phyloP scores from a whole-genome alignment of 1,140 invertebrate genomes.

The Adelges cooleyi region DNA sequence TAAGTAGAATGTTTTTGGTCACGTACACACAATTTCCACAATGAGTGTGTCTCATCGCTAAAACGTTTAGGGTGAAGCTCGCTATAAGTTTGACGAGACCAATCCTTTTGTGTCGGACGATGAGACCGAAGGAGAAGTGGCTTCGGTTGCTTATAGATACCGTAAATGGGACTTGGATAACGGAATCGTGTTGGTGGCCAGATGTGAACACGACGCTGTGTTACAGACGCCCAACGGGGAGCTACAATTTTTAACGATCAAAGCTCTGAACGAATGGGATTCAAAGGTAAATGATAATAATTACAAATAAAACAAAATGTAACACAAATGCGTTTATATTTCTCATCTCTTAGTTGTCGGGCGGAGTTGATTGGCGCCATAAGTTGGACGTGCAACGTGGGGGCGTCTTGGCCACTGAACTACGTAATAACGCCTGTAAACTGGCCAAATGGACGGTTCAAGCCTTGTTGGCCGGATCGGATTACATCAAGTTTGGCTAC shows the following conservation, averaged over 20 bases:
- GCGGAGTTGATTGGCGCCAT: conserved; percentile 92
- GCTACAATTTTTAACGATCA: conserved; percentile 87
- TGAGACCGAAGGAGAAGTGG: conserved; percentile 73
- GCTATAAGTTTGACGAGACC: conserved; percentile 76
- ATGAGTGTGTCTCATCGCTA: too few relatives aligned
- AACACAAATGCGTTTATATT: background rate
- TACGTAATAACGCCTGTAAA: conserved; percentile 98
- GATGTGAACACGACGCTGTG: conserved; percentile 95
- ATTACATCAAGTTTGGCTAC: conserved; percentile 98
- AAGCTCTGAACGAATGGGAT: conserved; percentile 98
- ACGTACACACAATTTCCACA: too few relatives aligned
- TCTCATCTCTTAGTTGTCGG: conserved; percentile 17
- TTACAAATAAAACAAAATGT: background rate
- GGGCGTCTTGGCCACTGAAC: conserved; percentile 93
- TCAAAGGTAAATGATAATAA: conserved; percentile 52
- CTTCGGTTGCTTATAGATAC: conserved; percentile 93
- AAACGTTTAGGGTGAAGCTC: conserved; percentile 62
- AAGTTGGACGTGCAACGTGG: conserved; percentile 95
- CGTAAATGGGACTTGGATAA: conserved; percentile 94
- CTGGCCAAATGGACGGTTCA: conserved; percentile 98
- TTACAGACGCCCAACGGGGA: conserved; percentile 83
- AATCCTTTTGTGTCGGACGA: conserved; percentile 93
- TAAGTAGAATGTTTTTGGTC: conserved; percentile 37
- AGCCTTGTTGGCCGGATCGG: conserved; percentile 88
- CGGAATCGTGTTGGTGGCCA: conserved; percentile 77